Conservation (phyloP, 2,113 vertebrate genomes). For the Oreocharis arfaki region DNA sequence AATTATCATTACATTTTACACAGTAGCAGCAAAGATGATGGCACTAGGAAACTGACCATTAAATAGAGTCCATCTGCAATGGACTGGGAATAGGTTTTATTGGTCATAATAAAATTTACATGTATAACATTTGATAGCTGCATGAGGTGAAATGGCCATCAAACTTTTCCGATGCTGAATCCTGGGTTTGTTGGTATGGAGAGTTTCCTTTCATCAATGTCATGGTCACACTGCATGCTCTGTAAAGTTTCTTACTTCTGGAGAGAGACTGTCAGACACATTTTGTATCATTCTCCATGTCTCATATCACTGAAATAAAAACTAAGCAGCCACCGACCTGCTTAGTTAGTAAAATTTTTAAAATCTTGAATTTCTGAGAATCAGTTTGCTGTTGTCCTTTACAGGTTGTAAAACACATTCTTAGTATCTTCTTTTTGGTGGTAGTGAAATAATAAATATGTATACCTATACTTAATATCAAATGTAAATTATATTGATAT, state of each 20-base stretch:
- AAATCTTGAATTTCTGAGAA: background rate
- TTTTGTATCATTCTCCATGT: background rate
- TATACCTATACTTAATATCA: background rate
- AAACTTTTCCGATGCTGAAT: background rate
- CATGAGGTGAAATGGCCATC: background rate
- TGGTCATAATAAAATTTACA: constrained; percentile 21
- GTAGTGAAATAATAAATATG: background rate
- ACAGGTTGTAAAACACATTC: background rate
- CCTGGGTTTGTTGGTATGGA: background rate
- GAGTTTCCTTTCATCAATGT: background rate
- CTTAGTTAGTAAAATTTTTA: background rate
- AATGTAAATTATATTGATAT: background rate
- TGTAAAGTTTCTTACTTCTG: background rate
- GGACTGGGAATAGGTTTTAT: constrained; percentile 11
- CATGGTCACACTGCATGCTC: background rate
- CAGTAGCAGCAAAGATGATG: background rate
- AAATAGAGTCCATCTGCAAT: background rate
- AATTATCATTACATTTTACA: constrained; percentile 7
- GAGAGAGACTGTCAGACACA: background rate
- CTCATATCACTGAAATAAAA: background rate
- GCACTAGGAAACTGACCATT: constrained; percentile 21
- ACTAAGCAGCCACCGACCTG: background rate
- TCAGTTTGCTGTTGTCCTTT: background rate
- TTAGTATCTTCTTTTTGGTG: background rate
- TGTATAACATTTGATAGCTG: background rate